Percentiles rank a stretch among this genome's conserved stretches.
These are phyloP conservation scores for Pangasius djambal DNA, from an alignment of 2,797 vertebrate genomes.

Conservation along the genomic window DNA sequence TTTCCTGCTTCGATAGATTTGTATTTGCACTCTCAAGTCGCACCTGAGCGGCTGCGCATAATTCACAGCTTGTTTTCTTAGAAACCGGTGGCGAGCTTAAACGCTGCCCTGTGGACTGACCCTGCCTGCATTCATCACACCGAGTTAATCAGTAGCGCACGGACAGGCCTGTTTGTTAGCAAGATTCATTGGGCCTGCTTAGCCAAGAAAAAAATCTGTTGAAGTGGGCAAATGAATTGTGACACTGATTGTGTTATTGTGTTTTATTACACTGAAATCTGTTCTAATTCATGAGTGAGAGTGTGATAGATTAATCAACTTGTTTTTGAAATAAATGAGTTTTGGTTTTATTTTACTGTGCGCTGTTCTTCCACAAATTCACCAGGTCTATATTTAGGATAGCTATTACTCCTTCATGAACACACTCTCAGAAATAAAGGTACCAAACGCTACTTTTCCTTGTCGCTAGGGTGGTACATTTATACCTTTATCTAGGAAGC, in stretches of 20 bases:
- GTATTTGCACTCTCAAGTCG: slow-evolving; percentile 63
- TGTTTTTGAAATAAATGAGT: not conserved
- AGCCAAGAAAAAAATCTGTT: slow-evolving; percentile 21
- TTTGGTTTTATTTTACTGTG: not conserved
- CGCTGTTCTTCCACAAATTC: not conserved
- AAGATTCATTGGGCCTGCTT: slow-evolving; percentile 58
- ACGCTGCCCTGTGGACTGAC: slow-evolving; percentile 65
- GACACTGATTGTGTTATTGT: slow-evolving; percentile 28
- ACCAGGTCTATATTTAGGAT: not conserved
- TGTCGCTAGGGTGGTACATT: not conserved
- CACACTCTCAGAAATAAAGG: not conserved
- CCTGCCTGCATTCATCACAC: slow-evolving; percentile 71
- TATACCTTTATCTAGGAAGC: not conserved
- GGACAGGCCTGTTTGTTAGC: slow-evolving; percentile 64
- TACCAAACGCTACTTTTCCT: not conserved
- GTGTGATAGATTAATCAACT: not conserved
- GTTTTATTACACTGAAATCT: slow-evolving; percentile 19
- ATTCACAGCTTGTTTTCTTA: slow-evolving; percentile 69
- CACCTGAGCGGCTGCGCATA: slow-evolving; percentile 70
- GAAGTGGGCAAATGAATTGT: not conserved
- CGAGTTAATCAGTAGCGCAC: slow-evolving; percentile 66
- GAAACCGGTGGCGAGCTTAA: slow-evolving; percentile 63
- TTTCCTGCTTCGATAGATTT: slow-evolving; percentile 69
- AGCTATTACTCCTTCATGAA: not conserved
- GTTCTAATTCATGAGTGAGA: slow-evolving; percentile 12